Conservation (phyloP, 2,797 vertebrate genomes). For the Hemitrygon akajei region DNA sequence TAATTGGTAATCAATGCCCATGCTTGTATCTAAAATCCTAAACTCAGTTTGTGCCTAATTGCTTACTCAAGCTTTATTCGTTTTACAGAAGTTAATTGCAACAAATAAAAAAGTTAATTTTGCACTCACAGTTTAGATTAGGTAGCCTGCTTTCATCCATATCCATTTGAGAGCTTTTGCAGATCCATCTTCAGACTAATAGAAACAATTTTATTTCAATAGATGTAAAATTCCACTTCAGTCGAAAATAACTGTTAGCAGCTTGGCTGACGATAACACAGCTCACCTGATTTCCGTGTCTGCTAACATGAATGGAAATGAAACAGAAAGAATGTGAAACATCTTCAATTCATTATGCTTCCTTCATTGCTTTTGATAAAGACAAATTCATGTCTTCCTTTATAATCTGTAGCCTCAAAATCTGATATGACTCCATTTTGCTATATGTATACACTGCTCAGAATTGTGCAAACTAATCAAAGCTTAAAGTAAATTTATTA, state of each 20-base stretch:
- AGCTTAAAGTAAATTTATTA: too few species aligned
- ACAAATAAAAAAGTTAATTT: neutral
- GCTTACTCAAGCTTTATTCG: neutral
- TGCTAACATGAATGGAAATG: neutral
- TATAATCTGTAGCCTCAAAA: neutral
- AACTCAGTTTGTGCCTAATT: neutral
- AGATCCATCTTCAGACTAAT: neutral
- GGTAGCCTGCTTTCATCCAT: neutral
- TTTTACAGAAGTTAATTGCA: neutral
- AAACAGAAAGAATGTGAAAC: neutral
- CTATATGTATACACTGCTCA: neutral
- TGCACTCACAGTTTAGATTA: neutral
- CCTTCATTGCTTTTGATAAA: neutral
- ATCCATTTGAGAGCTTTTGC: neutral
- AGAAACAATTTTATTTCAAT: neutral
- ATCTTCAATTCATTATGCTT: neutral
- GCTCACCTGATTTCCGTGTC: neutral
- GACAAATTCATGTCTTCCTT: neutral
- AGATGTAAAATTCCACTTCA: neutral
- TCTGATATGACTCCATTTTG: neutral
- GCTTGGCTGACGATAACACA: too few species aligned
- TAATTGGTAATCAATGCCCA: neutral
- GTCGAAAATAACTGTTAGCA: neutral
- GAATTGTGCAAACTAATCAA: neutral
- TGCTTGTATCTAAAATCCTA: neutral